Evolutionary conservation across 2,797 vertebrate genomes (phyloP).

Genomic region (Tapera naevia): DNA sequence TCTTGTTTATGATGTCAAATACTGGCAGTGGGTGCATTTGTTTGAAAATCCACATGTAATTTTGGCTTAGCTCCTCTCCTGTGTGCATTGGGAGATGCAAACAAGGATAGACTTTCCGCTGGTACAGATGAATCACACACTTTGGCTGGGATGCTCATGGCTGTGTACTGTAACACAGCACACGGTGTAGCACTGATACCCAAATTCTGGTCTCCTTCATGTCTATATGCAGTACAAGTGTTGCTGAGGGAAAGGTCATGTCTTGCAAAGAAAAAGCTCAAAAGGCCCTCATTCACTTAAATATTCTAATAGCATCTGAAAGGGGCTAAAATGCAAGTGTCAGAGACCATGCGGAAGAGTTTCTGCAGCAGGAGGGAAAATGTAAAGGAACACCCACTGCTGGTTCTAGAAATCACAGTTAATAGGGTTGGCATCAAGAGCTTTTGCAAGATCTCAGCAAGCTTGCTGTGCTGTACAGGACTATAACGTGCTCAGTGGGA

Average conservation of each 20-base stretch:
- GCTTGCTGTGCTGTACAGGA: neutral
- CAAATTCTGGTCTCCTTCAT: neutral
- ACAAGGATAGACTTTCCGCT: neutral
- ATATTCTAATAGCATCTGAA: neutral
- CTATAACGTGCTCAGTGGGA: neutral
- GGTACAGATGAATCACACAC: neutral
- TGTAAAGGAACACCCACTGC: neutral
- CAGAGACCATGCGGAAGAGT: neutral
- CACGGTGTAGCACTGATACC: rapidly evolving
- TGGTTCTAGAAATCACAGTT: neutral
- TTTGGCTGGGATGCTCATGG: neutral
- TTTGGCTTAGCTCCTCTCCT: neutral
- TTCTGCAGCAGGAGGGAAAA: neutral
- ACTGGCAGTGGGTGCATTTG: neutral
- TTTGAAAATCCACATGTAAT: neutral
- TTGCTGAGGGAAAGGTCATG: neutral
- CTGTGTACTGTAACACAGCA: neutral
- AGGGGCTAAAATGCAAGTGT: neutral
- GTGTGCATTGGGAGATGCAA: neutral
- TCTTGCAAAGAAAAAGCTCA: neutral
- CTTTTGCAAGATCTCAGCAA: neutral
- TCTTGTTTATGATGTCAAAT: neutral
- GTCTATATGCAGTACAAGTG: neutral
- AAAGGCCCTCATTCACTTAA: neutral
- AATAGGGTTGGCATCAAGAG: neutral